A percentile compares a stretch with the other conserved stretches of the same genome.
Evolutionary conservation across 1,140 invertebrate species (phyloP).

Genomic region (Hetaerina americana): DNA sequence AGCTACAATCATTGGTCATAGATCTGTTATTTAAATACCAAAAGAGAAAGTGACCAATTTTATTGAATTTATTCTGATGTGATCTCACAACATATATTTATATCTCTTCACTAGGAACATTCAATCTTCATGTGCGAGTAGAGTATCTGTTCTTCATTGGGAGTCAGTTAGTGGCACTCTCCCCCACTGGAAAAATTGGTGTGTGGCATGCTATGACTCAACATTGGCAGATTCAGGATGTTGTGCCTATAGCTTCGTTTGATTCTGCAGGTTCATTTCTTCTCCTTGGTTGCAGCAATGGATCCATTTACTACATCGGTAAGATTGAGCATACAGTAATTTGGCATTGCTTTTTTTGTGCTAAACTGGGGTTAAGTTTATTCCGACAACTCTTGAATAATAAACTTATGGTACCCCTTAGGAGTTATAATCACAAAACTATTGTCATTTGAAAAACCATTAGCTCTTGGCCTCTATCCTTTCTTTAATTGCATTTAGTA

Average conservation of each 20-base stretch:
- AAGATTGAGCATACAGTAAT: too few species aligned
- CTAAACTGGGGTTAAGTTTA: too few species aligned
- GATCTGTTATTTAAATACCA: too few species aligned
- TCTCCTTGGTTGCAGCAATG: slow-evolving; percentile 87
- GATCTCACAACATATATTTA: neutral
- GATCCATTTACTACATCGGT: slow-evolving; percentile 96
- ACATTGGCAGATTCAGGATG: slow-evolving; percentile 95
- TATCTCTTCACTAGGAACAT: slow-evolving; percentile 46
- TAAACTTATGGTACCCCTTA: too few species aligned
- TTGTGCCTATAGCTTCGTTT: slow-evolving; percentile 86
- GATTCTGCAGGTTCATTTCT: slow-evolving; percentile 94
- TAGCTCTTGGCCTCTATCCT: too few species aligned
- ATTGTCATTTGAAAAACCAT: too few species aligned
- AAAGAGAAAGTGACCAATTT: too few species aligned
- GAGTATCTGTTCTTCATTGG: slow-evolving; percentile 97
- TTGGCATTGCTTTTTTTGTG: too few species aligned
- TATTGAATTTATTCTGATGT: too few species aligned
- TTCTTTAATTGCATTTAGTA: too few species aligned
- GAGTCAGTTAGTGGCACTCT: slow-evolving; percentile 87
- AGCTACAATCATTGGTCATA: neutral
- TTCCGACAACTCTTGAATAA: too few species aligned
- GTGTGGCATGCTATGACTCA: slow-evolving; percentile 98
- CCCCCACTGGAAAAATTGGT: slow-evolving; percentile 88
- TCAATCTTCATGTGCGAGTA: slow-evolving; percentile 81
- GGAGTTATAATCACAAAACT: too few species aligned